Percentiles rank a stretch among this genome's conserved stretches.
Evolutionary conservation across 1,140 invertebrate species (phyloP).

Genomic region (Sitodiplosis mosellana): DNA sequence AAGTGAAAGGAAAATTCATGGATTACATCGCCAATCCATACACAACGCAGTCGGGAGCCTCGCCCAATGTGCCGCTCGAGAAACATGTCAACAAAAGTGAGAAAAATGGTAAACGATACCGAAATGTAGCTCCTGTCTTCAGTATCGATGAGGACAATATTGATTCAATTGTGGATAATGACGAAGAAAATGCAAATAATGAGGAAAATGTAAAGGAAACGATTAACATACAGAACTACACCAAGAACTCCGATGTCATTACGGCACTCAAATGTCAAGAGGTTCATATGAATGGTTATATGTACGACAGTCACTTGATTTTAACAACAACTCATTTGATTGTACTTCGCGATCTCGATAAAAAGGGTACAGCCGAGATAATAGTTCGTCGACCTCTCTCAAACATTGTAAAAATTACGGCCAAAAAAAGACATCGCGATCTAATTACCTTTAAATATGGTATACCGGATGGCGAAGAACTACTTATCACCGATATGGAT

Average conservation of each 20-base stretch:
- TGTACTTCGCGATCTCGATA: constrained; percentile 63
- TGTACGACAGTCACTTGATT: constrained; percentile 69
- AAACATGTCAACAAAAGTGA: constrained; percentile 58
- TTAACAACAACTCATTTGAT: constrained; percentile 78
- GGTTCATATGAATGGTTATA: constrained; percentile 69
- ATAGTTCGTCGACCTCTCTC: constrained; percentile 69
- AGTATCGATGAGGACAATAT: constrained; percentile 89
- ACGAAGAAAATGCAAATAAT: constrained; percentile 13
- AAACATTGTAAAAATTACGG: constrained; percentile 88
- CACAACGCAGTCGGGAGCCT: constrained; percentile 11
- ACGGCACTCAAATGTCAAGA: constrained; percentile 81
- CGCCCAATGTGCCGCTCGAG: constrained; percentile 25
- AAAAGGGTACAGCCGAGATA: constrained; percentile 59
- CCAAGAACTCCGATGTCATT: constrained; percentile 69
- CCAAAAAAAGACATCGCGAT: constrained; percentile 81
- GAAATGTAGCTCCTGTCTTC: constrained; percentile 82
- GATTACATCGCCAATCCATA: constrained; percentile 85
- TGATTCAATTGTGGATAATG: constrained; percentile 35
- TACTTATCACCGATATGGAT: constrained; percentile 58
- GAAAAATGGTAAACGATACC: constrained; percentile 74
- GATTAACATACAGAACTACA: constrained; percentile 34
- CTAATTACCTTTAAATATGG: constrained; percentile 78
- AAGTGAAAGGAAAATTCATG: constrained; percentile 81
- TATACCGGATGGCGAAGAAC: constrained; percentile 19
- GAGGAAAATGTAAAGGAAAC: constrained; percentile 25